Evolutionary conservation across 2,888 invertebrate genomes (phyloP).

Genomic region (Stenurella melanura): DNA sequence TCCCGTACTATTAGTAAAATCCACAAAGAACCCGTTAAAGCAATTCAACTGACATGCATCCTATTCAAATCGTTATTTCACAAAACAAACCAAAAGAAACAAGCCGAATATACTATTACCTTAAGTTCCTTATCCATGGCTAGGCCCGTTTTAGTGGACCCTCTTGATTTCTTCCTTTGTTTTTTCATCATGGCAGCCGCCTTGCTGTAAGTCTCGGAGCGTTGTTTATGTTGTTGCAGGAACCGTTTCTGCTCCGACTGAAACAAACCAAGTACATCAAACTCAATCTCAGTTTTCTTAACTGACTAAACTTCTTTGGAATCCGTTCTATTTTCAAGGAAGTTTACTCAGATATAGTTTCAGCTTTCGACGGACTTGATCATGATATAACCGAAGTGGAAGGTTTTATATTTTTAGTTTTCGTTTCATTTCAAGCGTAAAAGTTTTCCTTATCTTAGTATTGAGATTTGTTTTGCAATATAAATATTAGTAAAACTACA

Average conservation of each 20-base stretch:
- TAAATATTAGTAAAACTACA: no score
- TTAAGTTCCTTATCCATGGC: conserved; percentile 94
- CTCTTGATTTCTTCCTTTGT: conserved; percentile 89
- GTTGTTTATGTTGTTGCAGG: conserved; percentile 92
- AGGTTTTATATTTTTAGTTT: not conserved
- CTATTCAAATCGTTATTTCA: not conserved
- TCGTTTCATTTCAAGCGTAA: no score
- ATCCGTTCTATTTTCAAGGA: conserved; percentile 2
- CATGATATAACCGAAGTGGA: not conserved
- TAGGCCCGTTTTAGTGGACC: conserved; percentile 83
- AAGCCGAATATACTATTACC: conserved; percentile 73
- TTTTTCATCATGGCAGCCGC: conserved; percentile 94
- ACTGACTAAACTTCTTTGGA: conserved; percentile 4
- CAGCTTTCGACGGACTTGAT: not conserved
- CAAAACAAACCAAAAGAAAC: not conserved
- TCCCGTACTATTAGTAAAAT: not conserved
- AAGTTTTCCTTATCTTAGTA: not conserved
- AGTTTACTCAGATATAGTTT: conserved; percentile 13
- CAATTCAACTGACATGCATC: not conserved
- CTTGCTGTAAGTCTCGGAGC: conserved; percentile 93
- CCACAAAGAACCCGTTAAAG: not conserved
- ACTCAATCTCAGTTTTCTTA: conserved; percentile 22
- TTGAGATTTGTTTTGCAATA: not conserved
- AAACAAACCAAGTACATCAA: conserved; percentile 56
- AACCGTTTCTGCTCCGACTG: conserved; percentile 95